These are phyloP conservation scores for Brachionus koreanus DNA, from an alignment of 1,140 invertebrate species.

Conservation along the genomic window DNA sequence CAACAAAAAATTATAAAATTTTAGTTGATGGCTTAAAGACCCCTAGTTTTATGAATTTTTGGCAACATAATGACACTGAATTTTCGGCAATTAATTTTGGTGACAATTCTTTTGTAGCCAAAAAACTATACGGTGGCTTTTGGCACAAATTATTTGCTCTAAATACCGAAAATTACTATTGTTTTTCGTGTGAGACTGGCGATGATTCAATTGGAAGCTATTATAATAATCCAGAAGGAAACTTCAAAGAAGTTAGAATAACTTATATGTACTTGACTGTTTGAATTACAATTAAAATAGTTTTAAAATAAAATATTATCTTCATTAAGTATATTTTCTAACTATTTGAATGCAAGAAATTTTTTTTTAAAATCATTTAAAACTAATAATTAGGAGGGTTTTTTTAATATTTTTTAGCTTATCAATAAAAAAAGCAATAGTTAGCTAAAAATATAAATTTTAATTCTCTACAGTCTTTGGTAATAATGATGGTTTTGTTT, in stretches of 20 bases:
- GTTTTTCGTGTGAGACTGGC: constrained; percentile 24
- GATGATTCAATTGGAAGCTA: background rate
- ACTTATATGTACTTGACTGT: constrained; percentile 18
- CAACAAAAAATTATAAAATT: background rate
- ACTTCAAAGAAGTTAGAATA: constrained; percentile 6
- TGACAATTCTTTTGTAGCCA: background rate
- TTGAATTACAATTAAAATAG: background rate
- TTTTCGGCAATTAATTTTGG: background rate
- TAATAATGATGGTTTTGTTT: too few species aligned
- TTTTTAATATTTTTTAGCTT: background rate
- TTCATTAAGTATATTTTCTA: background rate
- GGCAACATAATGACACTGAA: background rate
- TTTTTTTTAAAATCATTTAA: background rate
- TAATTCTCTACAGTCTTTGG: too few species aligned
- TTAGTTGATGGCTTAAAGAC: background rate
- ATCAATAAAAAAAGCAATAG: too few species aligned
- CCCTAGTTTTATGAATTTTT: background rate
- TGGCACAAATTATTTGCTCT: constrained; percentile 9
- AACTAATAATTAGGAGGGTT: too few species aligned
- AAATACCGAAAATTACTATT: background rate
- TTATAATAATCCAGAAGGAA: background rate
- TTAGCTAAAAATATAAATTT: too few species aligned
- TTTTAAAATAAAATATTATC: background rate
- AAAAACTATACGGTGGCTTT: background rate
- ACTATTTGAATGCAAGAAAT: too few species aligned